phyloP scores from a whole-genome alignment of 2,888 invertebrate genomes.

The Lasioglossum marginatum region DNA sequence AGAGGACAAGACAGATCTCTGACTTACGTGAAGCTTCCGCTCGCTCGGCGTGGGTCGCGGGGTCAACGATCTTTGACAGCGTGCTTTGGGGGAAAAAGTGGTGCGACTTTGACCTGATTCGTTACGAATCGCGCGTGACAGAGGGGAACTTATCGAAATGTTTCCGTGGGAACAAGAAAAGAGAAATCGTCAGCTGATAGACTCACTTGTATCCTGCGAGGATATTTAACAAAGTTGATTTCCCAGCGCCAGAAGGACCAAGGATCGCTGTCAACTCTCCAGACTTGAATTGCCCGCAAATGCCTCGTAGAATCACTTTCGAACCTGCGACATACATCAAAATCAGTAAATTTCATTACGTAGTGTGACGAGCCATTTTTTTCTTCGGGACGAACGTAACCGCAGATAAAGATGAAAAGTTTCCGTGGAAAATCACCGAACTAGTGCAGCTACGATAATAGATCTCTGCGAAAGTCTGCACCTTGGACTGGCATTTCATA shows the following conservation, averaged over 20 bases:
- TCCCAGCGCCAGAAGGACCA: conserved; percentile 97
- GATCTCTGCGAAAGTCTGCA: not conserved
- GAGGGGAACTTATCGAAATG: not conserved
- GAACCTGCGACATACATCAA: conserved; percentile 85
- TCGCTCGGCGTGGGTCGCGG: conserved; percentile 15
- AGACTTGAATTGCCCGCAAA: conserved; percentile 93
- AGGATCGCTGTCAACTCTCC: conserved; percentile 96
- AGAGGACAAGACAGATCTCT: not conserved
- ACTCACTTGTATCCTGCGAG: conserved; percentile 96
- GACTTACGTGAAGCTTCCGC: not conserved
- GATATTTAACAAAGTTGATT: conserved; percentile 95
- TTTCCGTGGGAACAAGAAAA: not conserved
- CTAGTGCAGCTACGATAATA: not conserved
- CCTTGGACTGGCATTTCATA: not conserved
- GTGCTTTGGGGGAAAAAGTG: conserved; percentile 1
- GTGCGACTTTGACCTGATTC: not conserved
- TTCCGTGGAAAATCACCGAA: not conserved
- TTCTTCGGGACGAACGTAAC: not conserved
- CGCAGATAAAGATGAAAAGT: not conserved
- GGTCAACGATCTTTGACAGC: conserved; percentile 33
- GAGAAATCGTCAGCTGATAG: not conserved
- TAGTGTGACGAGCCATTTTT: not conserved
- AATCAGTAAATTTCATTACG: not conserved
- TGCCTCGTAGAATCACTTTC: conserved; percentile 91
- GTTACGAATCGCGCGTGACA: not conserved